Conservation (phyloP, 2,888 invertebrate genomes). For the Diarsia mendica region DNA sequence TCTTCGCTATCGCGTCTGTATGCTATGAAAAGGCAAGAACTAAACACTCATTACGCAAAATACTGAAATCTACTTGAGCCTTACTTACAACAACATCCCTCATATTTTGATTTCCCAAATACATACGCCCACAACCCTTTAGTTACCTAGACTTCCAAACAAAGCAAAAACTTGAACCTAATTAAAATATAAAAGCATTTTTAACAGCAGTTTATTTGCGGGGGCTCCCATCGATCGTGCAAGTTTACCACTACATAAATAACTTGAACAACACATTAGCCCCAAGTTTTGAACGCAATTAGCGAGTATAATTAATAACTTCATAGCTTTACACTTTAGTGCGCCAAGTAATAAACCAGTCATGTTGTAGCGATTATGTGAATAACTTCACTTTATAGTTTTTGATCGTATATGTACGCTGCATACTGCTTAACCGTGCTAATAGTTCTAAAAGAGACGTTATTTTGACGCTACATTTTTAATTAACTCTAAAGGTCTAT, state of each 20-base stretch:
- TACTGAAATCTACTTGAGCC: not conserved
- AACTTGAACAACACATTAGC: slow-evolving; percentile 70
- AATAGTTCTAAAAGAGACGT: slow-evolving; percentile 12
- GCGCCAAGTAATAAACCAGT: slow-evolving; percentile 64
- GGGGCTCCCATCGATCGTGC: slow-evolving; percentile 53
- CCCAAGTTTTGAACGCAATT: slow-evolving; percentile 68
- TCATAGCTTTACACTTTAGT: slow-evolving; percentile 66
- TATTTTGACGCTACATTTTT: not conserved
- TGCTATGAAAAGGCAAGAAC: not conserved
- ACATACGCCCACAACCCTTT: not conserved
- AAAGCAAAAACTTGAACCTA: not conserved
- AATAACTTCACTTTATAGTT: slow-evolving; percentile 61
- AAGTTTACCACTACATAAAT: slow-evolving; percentile 66
- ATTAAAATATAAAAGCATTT: slow-evolving; percentile 20
- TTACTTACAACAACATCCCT: too few species aligned
- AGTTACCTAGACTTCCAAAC: not conserved
- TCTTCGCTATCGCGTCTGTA: not conserved
- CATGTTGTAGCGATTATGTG: slow-evolving; percentile 60
- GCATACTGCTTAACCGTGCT: slow-evolving; percentile 5
- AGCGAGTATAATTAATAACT: slow-evolving; percentile 69
- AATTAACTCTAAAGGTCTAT: not conserved
- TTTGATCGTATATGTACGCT: slow-evolving; percentile 40
- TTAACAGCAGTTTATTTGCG: slow-evolving; percentile 44
- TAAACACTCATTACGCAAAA: not conserved
- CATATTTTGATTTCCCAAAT: not conserved